These are phyloP conservation scores for Pangasius sanitwongsei DNA, from an alignment of 2,797 vertebrate genomes.

Conservation along the genomic window DNA sequence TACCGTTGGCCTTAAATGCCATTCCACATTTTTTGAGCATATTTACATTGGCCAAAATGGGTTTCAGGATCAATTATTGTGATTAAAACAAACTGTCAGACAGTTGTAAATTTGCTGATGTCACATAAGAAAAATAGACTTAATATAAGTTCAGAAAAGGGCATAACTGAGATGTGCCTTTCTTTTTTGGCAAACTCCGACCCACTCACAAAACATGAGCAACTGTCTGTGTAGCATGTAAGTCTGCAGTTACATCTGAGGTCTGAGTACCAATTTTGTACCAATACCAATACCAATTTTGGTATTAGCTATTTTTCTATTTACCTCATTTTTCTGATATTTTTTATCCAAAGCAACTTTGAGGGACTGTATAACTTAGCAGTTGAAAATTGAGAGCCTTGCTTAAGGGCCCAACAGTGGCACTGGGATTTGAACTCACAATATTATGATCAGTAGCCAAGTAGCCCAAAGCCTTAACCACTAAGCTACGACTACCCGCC, in stretches of 20 bases:
- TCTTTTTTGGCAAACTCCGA: not conserved
- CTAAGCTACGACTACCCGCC: not conserved
- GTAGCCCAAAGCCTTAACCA: not conserved
- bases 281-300: not conserved
- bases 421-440: not conserved
- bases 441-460: not conserved
- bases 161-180: not conserved
- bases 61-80: not conserved
- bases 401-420: not conserved
- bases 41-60: not conserved
- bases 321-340: not conserved
- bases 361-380: not conserved
- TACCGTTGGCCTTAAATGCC: not conserved
- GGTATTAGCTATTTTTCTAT: not conserved
- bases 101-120: not conserved
- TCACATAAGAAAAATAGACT: not conserved
- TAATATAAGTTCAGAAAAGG: not conserved
- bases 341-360: not conserved
- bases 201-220: not conserved
- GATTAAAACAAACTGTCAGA: not conserved
- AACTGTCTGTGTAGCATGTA: not conserved
- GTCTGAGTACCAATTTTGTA: no score
- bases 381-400: not conserved
- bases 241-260: not conserved
- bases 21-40: not conserved